Conservation (phyloP, 2,113 vertebrate species). For the Climacteris rufus region DNA sequence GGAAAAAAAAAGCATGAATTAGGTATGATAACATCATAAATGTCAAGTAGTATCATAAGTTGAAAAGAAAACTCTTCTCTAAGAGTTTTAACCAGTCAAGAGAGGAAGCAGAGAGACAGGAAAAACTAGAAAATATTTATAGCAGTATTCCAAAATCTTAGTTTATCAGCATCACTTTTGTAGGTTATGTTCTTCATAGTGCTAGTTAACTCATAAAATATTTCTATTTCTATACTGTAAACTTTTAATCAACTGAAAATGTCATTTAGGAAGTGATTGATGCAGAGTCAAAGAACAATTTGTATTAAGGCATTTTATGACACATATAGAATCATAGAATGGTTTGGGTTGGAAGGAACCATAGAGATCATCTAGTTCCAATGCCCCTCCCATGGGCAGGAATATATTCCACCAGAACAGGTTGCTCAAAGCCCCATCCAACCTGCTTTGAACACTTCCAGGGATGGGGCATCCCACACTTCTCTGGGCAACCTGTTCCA, state of each 20-base stretch:
- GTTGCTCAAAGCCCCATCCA: background rate
- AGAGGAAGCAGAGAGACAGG: background rate
- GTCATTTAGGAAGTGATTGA: background rate
- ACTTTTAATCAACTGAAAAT: background rate
- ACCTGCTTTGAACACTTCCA: background rate
- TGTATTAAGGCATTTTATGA: background rate
- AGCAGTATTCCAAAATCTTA: background rate
- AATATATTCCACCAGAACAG: background rate
- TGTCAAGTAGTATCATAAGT: background rate
- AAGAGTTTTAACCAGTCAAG: background rate
- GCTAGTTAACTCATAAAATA: background rate
- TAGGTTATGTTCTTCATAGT: background rate
- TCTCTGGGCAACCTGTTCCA: background rate
- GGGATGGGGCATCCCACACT: too few species aligned
- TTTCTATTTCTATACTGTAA: background rate
- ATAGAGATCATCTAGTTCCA: background rate
- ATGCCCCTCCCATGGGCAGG: background rate
- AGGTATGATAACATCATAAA: background rate
- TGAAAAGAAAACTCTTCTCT: background rate
- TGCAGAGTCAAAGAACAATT: background rate
- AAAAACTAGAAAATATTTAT: background rate
- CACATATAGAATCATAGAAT: accelerated
- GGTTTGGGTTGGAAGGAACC: background rate
- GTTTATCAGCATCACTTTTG: background rate
- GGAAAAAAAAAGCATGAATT: background rate